Evolutionary conservation across 2,888 invertebrate species (phyloP).

Genomic region (Mesodorylaimus sp.): DNA sequence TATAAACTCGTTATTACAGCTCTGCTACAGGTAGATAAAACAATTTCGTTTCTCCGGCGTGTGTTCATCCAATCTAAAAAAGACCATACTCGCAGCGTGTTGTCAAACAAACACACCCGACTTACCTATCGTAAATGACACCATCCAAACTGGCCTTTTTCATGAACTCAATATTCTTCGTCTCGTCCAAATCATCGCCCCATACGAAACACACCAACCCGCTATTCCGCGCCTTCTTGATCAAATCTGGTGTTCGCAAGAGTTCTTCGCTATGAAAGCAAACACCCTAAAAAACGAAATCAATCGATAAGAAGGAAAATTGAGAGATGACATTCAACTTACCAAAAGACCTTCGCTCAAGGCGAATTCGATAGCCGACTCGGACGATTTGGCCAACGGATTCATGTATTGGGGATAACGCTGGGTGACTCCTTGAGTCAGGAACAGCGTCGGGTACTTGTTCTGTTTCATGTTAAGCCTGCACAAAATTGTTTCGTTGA

Average conservation of each 20-base stretch:
- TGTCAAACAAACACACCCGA: too few species aligned
- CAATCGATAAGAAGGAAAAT: conserved; percentile 8
- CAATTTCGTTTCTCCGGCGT: too few species aligned
- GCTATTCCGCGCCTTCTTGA: conserved; percentile 46
- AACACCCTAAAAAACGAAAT: conserved; percentile 44
- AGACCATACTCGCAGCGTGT: too few species aligned
- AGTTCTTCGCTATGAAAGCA: conserved; percentile 75
- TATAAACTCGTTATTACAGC: too few species aligned
- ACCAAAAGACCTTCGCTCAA: conserved; percentile 56
- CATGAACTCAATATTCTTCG: too few species aligned
- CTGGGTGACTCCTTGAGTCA: conserved; percentile 56
- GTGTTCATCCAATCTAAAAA: too few species aligned
- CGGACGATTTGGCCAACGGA: conserved; percentile 58
- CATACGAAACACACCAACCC: conserved; percentile 81
- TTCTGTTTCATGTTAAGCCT: conserved; percentile 78
- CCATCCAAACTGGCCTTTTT: too few species aligned
- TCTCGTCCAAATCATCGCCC: conserved; percentile 87
- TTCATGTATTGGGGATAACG: conserved; percentile 64
- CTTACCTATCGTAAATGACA: too few species aligned
- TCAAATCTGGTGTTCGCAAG: conserved; percentile 48
- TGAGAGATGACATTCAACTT: conserved; percentile 16
- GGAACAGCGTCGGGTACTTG: conserved; percentile 82
- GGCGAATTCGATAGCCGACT: conserved; percentile 62
- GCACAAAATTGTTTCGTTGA: conserved; percentile 13
- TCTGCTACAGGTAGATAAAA: too few species aligned